Evolutionary conservation across 1,140 invertebrate species (phyloP), one percentile per base, ranked within the genome.

Genomic region (Phocides pigmalion): DNA sequence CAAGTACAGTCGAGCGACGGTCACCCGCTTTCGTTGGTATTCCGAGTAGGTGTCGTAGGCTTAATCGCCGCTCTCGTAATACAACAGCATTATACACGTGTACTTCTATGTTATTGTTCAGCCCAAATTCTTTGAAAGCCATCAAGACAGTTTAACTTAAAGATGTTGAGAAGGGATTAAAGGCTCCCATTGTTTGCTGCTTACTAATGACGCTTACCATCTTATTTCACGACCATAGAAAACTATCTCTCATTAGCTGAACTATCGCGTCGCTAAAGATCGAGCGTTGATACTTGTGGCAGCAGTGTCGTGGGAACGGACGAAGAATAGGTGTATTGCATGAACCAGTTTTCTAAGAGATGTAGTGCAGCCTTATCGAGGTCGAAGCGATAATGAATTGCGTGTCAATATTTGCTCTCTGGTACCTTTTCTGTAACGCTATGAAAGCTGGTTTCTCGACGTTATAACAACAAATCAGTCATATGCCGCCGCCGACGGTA

Each of bases 331-430:
- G 49, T 61, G 74, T 63, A 74, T 81, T 74, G 68, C 72, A 73
- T 81, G 82, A 82, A 82, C 86, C 81, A 90, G 85, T 89, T 90
- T 89, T 83, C 83, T 77, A 80, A 68, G 72, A 85, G 81, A 84
- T 81, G 76, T 79, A 75, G 64, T 82, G 77, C 77, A 83, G 73
- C 69, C 75, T 80, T 83, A 89, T 88, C 81, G 79, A 87, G 86
- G 86, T 81, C 80, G 78, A 46, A 44, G 66, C 65, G 85, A 89
- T 89, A 85, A 88, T 84, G 74, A 82, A 66, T 79, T 74, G 65
- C 72, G 54, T 74, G 78, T 87, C 82, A 87, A 87, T 87, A 84
- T 85, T 90, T 82, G 72, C 74, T 75, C 61, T 76, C 70, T 75
- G 67, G 44, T 58, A 61, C 62, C 64, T 65, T 66, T 50, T 69